Percentiles rank a stretch among this genome's conserved stretches.
These are phyloP conservation scores for Ginglymostoma cirratum DNA, from an alignment of 2,113 vertebrate genomes.

Conservation along the genomic window DNA sequence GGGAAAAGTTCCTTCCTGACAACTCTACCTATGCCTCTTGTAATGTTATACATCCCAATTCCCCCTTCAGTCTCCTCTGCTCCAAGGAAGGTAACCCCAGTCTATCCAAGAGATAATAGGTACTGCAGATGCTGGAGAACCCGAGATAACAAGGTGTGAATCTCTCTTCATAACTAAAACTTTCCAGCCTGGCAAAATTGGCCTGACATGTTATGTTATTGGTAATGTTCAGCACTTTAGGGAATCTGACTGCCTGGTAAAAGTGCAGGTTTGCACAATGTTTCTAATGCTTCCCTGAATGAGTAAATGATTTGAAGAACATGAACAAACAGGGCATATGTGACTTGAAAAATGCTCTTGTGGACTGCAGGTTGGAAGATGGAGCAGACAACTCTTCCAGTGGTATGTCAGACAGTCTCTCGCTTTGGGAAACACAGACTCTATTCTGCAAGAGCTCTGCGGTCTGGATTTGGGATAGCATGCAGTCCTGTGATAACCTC, in stretches of 20 bases:
- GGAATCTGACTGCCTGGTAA: neutral
- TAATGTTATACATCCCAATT: too few relatives aligned
- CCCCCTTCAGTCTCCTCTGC: too few relatives aligned
- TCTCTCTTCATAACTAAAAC: too few relatives aligned
- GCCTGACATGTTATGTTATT: neutral
- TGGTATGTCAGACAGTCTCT: neutral
- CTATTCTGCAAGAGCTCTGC: neutral
- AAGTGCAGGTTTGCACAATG: neutral
- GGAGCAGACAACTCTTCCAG: neutral
- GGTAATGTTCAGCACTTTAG: neutral
- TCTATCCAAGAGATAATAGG: too few relatives aligned
- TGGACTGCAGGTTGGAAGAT: neutral
- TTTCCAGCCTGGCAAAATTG: too few relatives aligned
- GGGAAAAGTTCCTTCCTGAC: too few relatives aligned
- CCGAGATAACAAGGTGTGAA: too few relatives aligned
- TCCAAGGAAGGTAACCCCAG: too few relatives aligned
- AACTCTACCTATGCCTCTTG: too few relatives aligned
- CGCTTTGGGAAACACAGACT: neutral
- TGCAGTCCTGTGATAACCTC: neutral
- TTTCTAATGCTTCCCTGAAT: neutral
- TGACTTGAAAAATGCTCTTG: neutral
- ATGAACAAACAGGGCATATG: neutral
- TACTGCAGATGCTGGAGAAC: too few relatives aligned
- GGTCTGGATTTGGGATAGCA: neutral
- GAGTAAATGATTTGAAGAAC: neutral